Evolutionary conservation across 2,113 vertebrate genomes (phyloP), one percentile per base, ranked within the genome.

Genomic region (Microtus pennsylvanicus): DNA sequence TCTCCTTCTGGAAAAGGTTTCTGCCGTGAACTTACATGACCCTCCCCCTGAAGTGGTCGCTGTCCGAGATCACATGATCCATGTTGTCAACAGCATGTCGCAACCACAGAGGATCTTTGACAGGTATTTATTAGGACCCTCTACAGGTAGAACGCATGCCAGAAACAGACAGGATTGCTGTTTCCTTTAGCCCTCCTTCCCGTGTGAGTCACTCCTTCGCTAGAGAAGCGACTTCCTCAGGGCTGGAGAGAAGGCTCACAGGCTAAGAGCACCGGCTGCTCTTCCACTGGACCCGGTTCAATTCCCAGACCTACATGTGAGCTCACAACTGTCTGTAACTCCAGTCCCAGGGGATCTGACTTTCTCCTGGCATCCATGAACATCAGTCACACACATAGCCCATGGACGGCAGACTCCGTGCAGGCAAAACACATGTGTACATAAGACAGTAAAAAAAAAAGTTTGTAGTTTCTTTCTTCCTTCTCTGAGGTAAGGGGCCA

Each of bases 1-100:
- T 50, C 5, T 92, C 19, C 94, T 93, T 93, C 55, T 72, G 98
- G 89, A n/a, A 88, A 21, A 99, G 99, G 99, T 99, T 6, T 94
- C 97, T 0, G 99, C 99, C 0, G 96, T 99, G 91, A 99, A 99
- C 91, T 99, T 98, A 89, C 98, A 98, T 0, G 98, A 99, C 90
- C 99, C 99, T 94, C 99, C 99, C 42, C 96, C 99, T 30, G 99
- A 99, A 91, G 98, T 99, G 58, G 97, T 99, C 7, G 99, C 99
- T 4, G 98, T 99, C 69, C 97, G 92, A 65, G 99, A 99, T 97
- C 99, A 99, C 98, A 98, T 99, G 98, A 99, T 96, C 38, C 98
- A 99, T 0, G 22, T 99, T 19, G 97, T 99, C 88, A 98, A 98
- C 94, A 98, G 99, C 91, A 11, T 99, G 92, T 98, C 96, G 98